A percentile compares a stretch with the other conserved stretches of the same genome.
These are phyloP conservation scores for Plectrocnemia conspersa DNA, from an alignment of 1,140 invertebrate genomes.

Conservation along the genomic window DNA sequence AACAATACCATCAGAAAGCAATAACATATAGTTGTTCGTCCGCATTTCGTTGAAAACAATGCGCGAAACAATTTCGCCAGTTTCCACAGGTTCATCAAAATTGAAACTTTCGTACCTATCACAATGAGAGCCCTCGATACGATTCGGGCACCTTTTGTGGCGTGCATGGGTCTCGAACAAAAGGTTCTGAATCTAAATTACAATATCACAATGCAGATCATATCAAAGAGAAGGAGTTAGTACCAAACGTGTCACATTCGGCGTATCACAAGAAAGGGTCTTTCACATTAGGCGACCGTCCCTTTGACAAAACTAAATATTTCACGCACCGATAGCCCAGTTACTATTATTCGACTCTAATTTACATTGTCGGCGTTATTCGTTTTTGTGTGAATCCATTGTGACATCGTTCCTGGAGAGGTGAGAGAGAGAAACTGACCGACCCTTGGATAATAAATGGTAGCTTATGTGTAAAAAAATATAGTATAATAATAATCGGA, in stretches of 20 bases:
- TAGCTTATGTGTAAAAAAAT: too few species aligned
- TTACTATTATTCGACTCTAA: slow-evolving; percentile 27
- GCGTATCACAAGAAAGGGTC: slow-evolving; percentile 14
- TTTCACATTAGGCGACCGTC: slow-evolving; percentile 20
- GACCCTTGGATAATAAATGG: too few species aligned
- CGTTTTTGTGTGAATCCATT: slow-evolving; percentile 25
- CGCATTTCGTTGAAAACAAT: too few species aligned
- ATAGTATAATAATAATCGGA: too few species aligned
- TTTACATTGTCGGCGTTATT: slow-evolving; percentile 26
- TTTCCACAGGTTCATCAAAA: too few species aligned
- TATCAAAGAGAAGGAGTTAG: slow-evolving; percentile 30
- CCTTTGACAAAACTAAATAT: slow-evolving; percentile 33
- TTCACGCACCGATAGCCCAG: slow-evolving; percentile 31
- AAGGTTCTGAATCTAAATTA: slow-evolving; percentile 18
- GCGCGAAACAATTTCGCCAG: too few species aligned
- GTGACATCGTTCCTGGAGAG: too few species aligned
- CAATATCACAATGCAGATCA: slow-evolving; percentile 30
- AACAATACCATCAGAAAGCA: too few species aligned
- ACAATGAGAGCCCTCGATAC: too few species aligned
- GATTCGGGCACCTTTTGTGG: background rate
- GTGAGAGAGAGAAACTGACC: too few species aligned
- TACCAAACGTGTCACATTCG: slow-evolving; percentile 31
- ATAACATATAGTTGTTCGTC: too few species aligned
- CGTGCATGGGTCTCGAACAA: slow-evolving; percentile 7
- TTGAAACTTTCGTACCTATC: too few species aligned